These are phyloP conservation scores for Ceraclea dissimilis DNA, from an alignment of 2,888 invertebrate genomes.

Conservation along the genomic window DNA sequence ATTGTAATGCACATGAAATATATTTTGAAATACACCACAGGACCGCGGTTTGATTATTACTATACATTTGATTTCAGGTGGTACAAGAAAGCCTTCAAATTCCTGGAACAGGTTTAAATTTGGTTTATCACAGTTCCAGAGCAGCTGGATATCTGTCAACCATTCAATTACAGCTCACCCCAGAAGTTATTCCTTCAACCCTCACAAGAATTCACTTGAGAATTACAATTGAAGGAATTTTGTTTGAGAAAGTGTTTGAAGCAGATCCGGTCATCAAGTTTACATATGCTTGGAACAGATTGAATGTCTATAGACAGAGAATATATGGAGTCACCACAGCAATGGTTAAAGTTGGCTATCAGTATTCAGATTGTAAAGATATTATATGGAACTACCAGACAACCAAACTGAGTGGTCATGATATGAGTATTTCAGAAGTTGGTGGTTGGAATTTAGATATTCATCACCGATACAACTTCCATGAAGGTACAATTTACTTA, in stretches of 20 bases:
- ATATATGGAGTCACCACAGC: constrained; percentile 96
- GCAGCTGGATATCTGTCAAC: constrained; percentile 91
- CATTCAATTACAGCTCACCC: constrained; percentile 84
- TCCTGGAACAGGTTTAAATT: constrained; percentile 88
- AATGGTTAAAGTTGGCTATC: constrained; percentile 91
- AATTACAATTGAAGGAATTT: constrained; percentile 90
- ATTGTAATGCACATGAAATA: no score
- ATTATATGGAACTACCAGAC: constrained; percentile 96
- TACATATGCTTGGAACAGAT: constrained; percentile 94
- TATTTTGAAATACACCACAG: no score
- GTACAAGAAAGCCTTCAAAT: constrained; percentile 92
- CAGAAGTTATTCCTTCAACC: constrained; percentile 71
- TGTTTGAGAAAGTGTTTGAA: constrained; percentile 89
- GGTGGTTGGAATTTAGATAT: constrained; percentile 98
- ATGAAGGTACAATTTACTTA: constrained; percentile 69
- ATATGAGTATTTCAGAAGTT: constrained; percentile 94
- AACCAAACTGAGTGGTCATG: constrained; percentile 90
- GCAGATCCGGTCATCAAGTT: constrained; percentile 95
- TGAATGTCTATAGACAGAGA: constrained; percentile 92
- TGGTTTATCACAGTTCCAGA: constrained; percentile 93
- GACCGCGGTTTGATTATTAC: no score
- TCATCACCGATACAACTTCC: constrained; percentile 96
- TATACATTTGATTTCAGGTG: no score
- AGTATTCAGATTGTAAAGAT: constrained; percentile 86
- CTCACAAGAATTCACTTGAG: constrained; percentile 83